These are phyloP conservation scores for Pseudochirops corinnae DNA, from an alignment of 2,797 vertebrate genomes.

Conservation along the genomic window DNA sequence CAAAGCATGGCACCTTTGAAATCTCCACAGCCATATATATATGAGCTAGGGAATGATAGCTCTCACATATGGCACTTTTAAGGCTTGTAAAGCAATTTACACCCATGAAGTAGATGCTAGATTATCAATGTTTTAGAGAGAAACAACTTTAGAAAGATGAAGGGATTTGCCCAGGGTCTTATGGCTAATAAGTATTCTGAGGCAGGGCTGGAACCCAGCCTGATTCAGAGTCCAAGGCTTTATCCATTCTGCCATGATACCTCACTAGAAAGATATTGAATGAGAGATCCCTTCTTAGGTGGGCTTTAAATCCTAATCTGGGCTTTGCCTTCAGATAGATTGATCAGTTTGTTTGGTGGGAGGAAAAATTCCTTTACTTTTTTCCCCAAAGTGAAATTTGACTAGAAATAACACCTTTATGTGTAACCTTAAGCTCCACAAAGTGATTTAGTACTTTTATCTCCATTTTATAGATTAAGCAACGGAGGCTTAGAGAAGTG, in stretches of 20 bases:
- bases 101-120: background rate
- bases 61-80: background rate
- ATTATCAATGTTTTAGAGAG: background rate
- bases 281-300: background rate
- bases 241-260: background rate
- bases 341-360: background rate
- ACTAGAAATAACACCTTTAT: background rate
- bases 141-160: background rate
- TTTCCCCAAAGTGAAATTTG: background rate
- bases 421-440: background rate
- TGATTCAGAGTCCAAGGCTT: background rate
- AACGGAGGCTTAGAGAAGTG: background rate
- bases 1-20: slow-evolving; percentile 50
- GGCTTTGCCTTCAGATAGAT: background rate
- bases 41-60: background rate
- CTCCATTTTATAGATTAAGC: background rate
- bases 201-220: background rate
- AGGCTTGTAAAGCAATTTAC: background rate
- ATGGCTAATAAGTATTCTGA: background rate
- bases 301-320: background rate
- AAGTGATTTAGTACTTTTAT: background rate
- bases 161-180: background rate
- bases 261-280: background rate
- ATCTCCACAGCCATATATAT: background rate
- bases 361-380: background rate